Percentiles rank a stretch among this genome's conserved stretches.
phyloP scores from a whole-genome alignment of 2,888 invertebrate species.

The Cephus pulcher region DNA sequence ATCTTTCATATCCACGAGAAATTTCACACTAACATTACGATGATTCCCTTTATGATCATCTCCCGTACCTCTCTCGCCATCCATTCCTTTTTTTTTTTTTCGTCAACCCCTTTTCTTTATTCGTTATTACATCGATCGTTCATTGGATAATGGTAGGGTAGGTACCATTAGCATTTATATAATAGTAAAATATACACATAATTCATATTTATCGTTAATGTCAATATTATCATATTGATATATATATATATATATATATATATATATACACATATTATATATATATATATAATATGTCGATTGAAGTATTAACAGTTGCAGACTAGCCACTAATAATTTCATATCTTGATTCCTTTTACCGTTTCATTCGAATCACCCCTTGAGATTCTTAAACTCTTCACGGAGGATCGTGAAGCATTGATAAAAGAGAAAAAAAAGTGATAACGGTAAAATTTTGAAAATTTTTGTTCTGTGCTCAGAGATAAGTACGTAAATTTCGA shows the following conservation, averaged over 20 bases:
- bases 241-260: constrained; percentile 21
- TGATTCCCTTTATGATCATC: constrained; percentile 38
- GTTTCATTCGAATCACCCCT: background rate
- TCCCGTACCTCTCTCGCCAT: background rate
- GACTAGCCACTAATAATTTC: constrained; percentile 46
- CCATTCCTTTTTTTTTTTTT: background rate
- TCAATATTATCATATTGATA: constrained; percentile 48
- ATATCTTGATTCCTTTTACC: constrained; percentile 16
- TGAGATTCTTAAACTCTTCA: constrained; percentile 38
- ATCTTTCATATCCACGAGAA: constrained; percentile 40
- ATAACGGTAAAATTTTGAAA: background rate
- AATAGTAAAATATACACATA: constrained; percentile 58
- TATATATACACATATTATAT: constrained; percentile 28
- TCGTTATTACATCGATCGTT: constrained; percentile 39
- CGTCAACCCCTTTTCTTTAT: constrained; percentile 24
- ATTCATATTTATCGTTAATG: constrained; percentile 52
- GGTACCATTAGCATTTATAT: constrained; percentile 40
- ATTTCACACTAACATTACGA: constrained; percentile 48
- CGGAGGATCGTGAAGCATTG: constrained; percentile 14
- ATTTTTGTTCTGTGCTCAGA: background rate
- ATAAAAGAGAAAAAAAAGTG: background rate
- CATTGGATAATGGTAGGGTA: constrained; percentile 24
- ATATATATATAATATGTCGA: constrained; percentile 40
- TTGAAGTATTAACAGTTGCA: constrained; percentile 53
- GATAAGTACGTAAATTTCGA: background rate